Evolutionary conservation across 2,113 vertebrate genomes (phyloP).

Genomic region (Pelusios castaneus): DNA sequence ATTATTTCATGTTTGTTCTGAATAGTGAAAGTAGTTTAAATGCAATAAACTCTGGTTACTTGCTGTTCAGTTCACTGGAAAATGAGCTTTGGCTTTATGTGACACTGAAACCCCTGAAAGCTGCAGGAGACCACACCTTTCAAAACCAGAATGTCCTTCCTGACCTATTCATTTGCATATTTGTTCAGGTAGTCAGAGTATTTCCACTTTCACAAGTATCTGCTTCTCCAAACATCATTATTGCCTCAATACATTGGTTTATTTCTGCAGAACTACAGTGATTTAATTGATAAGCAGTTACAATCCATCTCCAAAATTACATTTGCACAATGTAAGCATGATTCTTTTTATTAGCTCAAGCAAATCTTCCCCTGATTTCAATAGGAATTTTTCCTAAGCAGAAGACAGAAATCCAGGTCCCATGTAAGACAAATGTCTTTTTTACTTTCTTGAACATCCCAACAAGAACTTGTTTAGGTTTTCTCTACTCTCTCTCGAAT

Average conservation of each 20-base stretch:
- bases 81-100: fast-evolving
- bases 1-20: neutral
- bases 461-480: neutral
- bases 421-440: neutral
- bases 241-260: too few relatives aligned
- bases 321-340: neutral
- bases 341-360: neutral
- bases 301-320: neutral
- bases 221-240: neutral
- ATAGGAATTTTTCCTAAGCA: neutral
- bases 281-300: neutral
- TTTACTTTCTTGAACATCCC: neutral
- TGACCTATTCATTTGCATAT: neutral
- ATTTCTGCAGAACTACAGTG: neutral
- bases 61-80: fast-evolving
- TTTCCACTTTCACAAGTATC: neutral
- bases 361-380: neutral
- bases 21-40: neutral
- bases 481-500: neutral
- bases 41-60: fast-evolving
- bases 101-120: neutral
- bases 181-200: neutral
- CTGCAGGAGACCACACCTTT: neutral
- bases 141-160: neutral
- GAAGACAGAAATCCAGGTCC: neutral